Evolutionary conservation across 2,888 invertebrate genomes (phyloP), one percentile per base, ranked within the genome.

Genomic region (Drosophila prolongata): DNA sequence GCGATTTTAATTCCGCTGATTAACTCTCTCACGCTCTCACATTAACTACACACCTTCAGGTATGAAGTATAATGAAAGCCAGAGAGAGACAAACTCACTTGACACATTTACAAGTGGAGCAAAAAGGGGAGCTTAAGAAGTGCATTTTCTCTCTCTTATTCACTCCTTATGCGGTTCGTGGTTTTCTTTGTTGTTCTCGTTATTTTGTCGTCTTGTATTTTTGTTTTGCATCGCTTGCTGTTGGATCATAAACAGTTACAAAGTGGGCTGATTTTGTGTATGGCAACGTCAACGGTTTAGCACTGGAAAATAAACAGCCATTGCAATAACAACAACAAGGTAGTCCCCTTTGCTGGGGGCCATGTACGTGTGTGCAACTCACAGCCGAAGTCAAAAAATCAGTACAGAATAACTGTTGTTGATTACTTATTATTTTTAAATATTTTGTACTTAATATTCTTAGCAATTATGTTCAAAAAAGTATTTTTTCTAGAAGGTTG

Each of bases 211-310:
- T 64, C 49, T 62, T 61, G 47, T 62, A 34, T 70, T 75, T 65
- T 64, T 54, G 55, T 72, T 77, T 74, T 73, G 74, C 71, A 77
- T 82, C 87, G 73, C 78, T 79, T 79, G 87, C 72, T 73, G 70
- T 75, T 69, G 79, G 74, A 75, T 67, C 54, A 79, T 79, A 73
- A 76, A 85, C 85, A 85, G 83, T 81, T 85, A 79, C 79, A 75
- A 79, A 77, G 56, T 54, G 53, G 57, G 62, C 75, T 66, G 47
- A 65, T 67, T 54, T 67, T 54, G 34, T 46, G 67, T 85, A 75
- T 80, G 68, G 84, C 87, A 84, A 83, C 83, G 89, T 84, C 83
- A 88, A 88, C 80, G 77, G 79, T 73, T 85, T 75, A 73, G 71
- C 73, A 67, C 70, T 79, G 69, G 58, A 56, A 74, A 83, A 84